Evolutionary conservation across 2,888 invertebrate species (phyloP).

Genomic region (Cataglyphis livida): DNA sequence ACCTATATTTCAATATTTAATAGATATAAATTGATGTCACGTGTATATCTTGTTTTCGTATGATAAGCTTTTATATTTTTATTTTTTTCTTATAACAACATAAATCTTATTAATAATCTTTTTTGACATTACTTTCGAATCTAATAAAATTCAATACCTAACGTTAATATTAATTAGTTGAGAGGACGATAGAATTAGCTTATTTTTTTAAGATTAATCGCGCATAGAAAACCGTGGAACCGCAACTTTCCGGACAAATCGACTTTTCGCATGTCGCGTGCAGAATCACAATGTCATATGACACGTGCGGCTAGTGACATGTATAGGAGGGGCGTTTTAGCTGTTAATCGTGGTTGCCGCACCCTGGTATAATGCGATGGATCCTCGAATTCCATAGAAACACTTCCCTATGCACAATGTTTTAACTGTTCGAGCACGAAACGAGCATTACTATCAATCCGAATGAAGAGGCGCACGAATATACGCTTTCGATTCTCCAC

Average conservation of each 20-base stretch:
- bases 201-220: background rate
- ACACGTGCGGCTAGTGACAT: constrained; percentile 27
- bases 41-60: background rate
- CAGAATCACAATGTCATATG: constrained; percentile 9
- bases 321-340: constrained; percentile 22
- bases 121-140: background rate
- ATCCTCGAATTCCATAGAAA: constrained; percentile 21
- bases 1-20: background rate
- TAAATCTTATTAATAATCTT: background rate
- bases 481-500: constrained; percentile 40
- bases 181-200: background rate
- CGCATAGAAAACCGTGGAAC: background rate
- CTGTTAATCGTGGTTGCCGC: constrained; percentile 23
- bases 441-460: constrained; percentile 45
- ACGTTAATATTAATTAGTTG: background rate
- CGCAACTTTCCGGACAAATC: constrained; percentile 20
- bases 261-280: constrained; percentile 23
- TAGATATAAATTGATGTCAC: background rate
- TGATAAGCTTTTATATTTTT: background rate
- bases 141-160: background rate
- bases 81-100: background rate
- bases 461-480: constrained; percentile 28
- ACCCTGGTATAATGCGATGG: constrained; percentile 3
- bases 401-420: constrained; percentile 37
- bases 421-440: constrained; percentile 30